Evolutionary conservation across 2,888 invertebrate genomes (phyloP), one percentile per base, ranked within the genome.

Genomic region (Chrysina gloriosa): DNA sequence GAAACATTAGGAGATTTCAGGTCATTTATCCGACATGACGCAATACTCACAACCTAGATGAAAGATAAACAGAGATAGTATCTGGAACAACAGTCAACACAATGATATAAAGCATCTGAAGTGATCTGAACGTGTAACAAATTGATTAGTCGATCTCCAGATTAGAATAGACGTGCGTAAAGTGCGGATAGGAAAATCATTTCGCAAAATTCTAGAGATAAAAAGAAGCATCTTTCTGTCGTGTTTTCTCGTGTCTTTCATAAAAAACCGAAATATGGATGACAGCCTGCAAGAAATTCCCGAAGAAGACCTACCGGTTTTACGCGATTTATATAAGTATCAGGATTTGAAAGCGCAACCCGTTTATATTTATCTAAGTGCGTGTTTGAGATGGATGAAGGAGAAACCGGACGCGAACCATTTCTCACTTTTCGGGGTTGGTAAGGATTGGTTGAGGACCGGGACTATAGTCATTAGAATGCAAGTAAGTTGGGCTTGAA

Each of bases 351-450:
- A 78, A 67, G 77, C 83, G 31, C 76, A 82, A 0, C 74, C 82
- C 29, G 82, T 79, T 0, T 82, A 81, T 69, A 78, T 78, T 82
- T 29, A 72, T 87, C 16, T 78, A 83, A 27, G 84, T 80, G 39
- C 81, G 82, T 56, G 78, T 79, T 50, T n/a, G n/a, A 71, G 74
- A 19, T 83, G 84, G 79, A 75, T 77, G 16, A 71, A 75, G 27
- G 68, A 58, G 58, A 65, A 68, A 56, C 72, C 74, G 14, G 70
- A 71, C 42, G 71, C 52, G 69, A 72, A n/a, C 66, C 84, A 65
- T 78, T 79, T 72, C 83, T 86, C n/a, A n/a, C n/a, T n/a, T 11
- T 85, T 81, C 66, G 83, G 84, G 50, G 84, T 85, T 1, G 77
- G 77, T 34, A 85, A 84, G 25, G 78, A 84, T 58, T 75, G 82